phyloP scores from a whole-genome alignment of 1,140 invertebrate species.

The Lepidotrigona ventralis region DNA sequence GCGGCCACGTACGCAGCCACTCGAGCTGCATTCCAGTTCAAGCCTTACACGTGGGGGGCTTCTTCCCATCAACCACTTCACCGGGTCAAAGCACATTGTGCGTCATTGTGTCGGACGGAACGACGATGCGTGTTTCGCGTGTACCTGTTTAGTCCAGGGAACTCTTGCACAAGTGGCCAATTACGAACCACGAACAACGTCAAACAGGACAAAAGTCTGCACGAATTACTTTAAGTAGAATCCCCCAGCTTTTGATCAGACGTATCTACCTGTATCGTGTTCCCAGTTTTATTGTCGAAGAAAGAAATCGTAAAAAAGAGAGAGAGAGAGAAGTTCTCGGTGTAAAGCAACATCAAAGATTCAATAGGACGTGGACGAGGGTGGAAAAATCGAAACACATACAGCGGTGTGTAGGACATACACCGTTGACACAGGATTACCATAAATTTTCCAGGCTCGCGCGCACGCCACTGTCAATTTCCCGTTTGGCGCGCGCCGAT shows the following conservation, averaged over 20 bases:
- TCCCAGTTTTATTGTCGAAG: no score
- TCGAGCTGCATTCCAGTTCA: slow-evolving; percentile 43
- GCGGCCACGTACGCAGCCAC: slow-evolving; percentile 26
- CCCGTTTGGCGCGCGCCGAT: slow-evolving; percentile 22
- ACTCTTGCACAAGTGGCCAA: background rate
- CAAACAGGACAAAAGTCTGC: background rate
- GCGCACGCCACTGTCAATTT: slow-evolving; percentile 10
- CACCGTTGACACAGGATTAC: background rate
- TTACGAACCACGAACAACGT: background rate
- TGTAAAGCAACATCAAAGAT: slow-evolving; percentile 11
- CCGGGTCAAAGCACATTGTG: slow-evolving; percentile 39
- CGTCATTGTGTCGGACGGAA: slow-evolving; percentile 6
- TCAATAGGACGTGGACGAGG: background rate
- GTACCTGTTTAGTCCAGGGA: slow-evolving; percentile 11
- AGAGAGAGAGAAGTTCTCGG: no score
- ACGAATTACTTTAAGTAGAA: background rate
- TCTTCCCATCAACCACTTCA: slow-evolving; percentile 24
- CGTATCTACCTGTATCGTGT: background rate
- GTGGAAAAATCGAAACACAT: slow-evolving; percentile 10
- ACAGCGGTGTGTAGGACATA: background rate
- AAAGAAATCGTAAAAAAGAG: background rate
- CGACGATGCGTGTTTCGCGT: slow-evolving; percentile 4
- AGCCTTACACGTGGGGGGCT: slow-evolving; percentile 25
- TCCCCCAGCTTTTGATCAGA: background rate
- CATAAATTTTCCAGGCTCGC: slow-evolving; percentile 25